Evolutionary conservation across 2,113 vertebrate genomes (phyloP).

Genomic region (Furnarius figulus): DNA sequence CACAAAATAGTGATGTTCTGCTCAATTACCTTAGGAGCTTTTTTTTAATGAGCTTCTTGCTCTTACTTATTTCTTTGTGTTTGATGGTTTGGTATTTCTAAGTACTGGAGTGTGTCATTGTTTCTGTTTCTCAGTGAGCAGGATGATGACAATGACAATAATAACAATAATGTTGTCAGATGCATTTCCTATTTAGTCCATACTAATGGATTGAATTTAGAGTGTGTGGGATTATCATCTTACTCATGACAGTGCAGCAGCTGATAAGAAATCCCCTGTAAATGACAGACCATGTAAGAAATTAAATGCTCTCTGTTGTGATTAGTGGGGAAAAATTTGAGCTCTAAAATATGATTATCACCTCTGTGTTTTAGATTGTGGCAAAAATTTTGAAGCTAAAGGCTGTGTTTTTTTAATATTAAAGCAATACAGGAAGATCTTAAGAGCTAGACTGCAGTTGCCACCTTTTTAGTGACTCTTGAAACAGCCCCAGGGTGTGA

Average conservation of each 20-base stretch:
- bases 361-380: neutral
- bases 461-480: neutral
- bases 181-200: neutral
- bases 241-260: neutral
- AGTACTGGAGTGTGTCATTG: neutral
- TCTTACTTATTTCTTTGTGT: neutral
- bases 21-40: neutral
- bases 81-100: neutral
- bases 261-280: neutral
- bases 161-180: neutral
- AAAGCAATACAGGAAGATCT: neutral
- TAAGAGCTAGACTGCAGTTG: neutral
- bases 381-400: neutral
- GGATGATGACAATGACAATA: neutral
- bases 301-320: neutral
- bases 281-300: neutral
- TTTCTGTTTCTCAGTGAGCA: neutral
- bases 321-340: neutral
- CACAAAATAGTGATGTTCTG: neutral
- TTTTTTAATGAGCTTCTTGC: neutral
- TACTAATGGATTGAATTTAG: neutral
- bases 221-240: neutral
- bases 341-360: neutral
- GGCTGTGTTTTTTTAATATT: neutral
- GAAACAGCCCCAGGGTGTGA: neutral